Percentiles rank a stretch among this genome's conserved stretches.
phyloP scores from a whole-genome alignment of 1,140 invertebrate genomes.

The Conus betulinus region DNA sequence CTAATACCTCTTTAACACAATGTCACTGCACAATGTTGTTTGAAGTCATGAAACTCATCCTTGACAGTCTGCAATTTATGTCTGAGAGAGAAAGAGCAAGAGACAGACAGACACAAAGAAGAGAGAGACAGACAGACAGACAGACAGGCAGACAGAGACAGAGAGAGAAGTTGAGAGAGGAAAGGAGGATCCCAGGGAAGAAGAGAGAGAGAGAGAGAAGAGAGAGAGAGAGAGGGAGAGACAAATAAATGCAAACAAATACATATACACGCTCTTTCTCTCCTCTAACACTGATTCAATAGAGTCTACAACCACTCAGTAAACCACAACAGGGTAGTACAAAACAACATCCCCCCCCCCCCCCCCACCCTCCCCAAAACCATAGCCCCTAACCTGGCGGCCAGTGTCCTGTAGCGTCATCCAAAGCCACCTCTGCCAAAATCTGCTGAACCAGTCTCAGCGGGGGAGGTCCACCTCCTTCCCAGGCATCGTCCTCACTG shows the following conservation, averaged over 20 bases:
- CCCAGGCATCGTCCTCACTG: constrained; percentile 54
- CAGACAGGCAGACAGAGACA: background rate
- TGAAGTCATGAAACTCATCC: too few relatives aligned
- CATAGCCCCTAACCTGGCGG: constrained; percentile 40
- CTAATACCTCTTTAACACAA: too few relatives aligned
- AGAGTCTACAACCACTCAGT: too few relatives aligned
- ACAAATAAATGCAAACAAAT: too few relatives aligned
- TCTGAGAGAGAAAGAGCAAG: background rate
- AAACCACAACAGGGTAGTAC: background rate
- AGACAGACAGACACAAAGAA: background rate
- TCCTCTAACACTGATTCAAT: too few relatives aligned
- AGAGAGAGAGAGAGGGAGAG: too few relatives aligned
- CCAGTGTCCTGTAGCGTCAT: constrained; percentile 28
- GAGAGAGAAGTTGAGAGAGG: too few relatives aligned
- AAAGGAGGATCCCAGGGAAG: too few relatives aligned
- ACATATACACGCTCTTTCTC: too few relatives aligned
- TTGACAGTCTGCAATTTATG: too few relatives aligned
- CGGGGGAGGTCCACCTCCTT: constrained; percentile 38
- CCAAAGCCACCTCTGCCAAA: constrained; percentile 43
- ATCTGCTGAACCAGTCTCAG: constrained; percentile 48
- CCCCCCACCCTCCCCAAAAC: background rate
- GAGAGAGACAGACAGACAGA: background rate
- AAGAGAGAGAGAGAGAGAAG: too few relatives aligned
- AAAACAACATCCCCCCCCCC: background rate
- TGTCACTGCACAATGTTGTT: too few relatives aligned